Base-by-base conservation (phyloP, 2,113 vertebrate species). In the Urocolius indicus region DNA sequence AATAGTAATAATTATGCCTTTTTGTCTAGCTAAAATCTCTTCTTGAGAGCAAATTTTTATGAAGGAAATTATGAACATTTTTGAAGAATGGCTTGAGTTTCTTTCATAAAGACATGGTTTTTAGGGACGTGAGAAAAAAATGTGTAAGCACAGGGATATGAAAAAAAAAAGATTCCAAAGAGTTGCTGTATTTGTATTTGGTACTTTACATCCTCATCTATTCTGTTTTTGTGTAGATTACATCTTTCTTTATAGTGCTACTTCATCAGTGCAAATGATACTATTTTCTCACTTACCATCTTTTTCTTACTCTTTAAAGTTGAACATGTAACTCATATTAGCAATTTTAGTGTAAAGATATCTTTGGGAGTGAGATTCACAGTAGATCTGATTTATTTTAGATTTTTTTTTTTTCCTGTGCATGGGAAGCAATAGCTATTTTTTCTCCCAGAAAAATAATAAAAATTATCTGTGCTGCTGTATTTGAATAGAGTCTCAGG, bases 361-460 rank as follows among this genome's bases (percentile, higher is more conserved):
- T 68, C 74, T 85, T 21, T 80, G 54, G n/a, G 61, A 77, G 65
- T 66, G 81, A 32, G 16, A 36, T 61, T 92, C 4, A 3, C 63
- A 84, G 19, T 13, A 84, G 55, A 67, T 51, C 48, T 92, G 83
- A 89, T 94, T 84, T 88, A 86, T 90, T 43, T 63, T 23, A 80
- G 51, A 15, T 26, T 38, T 69, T 46, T 62, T 46, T 46, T 84
- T 87, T 68, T 38, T 36, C 32, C 65, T 59, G 7, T 74, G 52
- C 20, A 12, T 78, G 34, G 52, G 59, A 92, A 89, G 80, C 1
- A 86, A 80, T 54, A 38, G 14, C 26, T 86, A 36, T 41, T 75
- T 90, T 92, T 89, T 52, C 52, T 84, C 9, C 26, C 30, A 89
- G 68, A 6, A 89, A 87, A 92, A 92, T 75, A 89, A 86, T 84